Conservation (phyloP, 2,888 invertebrate genomes). For the Pammene fasciana region DNA sequence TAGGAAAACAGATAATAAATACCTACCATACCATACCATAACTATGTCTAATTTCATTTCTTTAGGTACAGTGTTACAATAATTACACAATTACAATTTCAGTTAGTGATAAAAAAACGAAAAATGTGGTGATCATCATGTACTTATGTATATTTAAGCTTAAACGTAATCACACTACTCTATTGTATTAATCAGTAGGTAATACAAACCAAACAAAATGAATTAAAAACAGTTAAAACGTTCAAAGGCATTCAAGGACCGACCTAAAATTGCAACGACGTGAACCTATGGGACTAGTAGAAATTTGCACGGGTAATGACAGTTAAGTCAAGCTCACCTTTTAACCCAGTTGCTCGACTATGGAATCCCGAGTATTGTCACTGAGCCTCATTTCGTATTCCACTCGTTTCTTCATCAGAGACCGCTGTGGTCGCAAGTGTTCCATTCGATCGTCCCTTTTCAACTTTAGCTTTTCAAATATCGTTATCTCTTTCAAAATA, state of each 20-base stretch:
- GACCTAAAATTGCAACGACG: constrained; percentile 16
- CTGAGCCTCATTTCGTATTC: constrained; percentile 65
- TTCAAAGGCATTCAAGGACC: constrained; percentile 18
- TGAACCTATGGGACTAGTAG: constrained; percentile 12
- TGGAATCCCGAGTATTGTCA: constrained; percentile 77
- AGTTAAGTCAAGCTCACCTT: constrained; percentile 77
- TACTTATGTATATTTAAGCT: too few relatives aligned
- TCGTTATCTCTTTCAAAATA: constrained; percentile 60
- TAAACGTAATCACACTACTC: background rate
- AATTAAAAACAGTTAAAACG: constrained; percentile 11
- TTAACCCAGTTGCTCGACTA: constrained; percentile 76
- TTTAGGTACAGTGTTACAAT: background rate
- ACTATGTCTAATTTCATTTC: background rate
- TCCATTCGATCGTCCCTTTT: constrained; percentile 61
- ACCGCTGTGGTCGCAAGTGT: constrained; percentile 75
- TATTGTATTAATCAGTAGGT: background rate
- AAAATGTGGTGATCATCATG: too few relatives aligned
- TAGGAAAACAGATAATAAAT: background rate
- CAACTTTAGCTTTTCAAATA: constrained; percentile 49
- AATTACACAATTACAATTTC: too few relatives aligned
- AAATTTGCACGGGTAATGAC: constrained; percentile 72
- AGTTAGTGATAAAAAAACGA: too few relatives aligned
- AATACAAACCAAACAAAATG: background rate
- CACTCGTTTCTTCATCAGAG: constrained; percentile 65
- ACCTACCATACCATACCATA: background rate